Evolutionary conservation across 2,888 invertebrate genomes (phyloP), one percentile per base, ranked within the genome.

Genomic region (Poecilus cupreus): DNA sequence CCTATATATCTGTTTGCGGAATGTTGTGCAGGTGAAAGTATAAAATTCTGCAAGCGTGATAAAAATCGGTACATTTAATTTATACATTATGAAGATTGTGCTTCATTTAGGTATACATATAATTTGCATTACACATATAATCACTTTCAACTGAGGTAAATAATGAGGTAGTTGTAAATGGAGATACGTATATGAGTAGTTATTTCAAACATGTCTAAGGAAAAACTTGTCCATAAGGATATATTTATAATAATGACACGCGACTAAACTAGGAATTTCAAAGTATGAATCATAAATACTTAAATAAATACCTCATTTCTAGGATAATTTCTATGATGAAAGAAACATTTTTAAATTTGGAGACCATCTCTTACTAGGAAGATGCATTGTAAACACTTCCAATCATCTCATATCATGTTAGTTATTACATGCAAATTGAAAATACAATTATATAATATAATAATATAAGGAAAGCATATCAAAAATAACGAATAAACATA

Each of bases 181-280:
- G 10, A 37, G 16, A 26, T 16, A 64, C 64, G 13, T n/a, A 16
- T 26, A 64, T 64, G 32, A 64, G 32, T 24, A 22, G n/a, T 49
- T 51, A 18, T 37, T 75, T 54, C 11, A 75, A 54, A 46, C 24
- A 26, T 60, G 26, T 60, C 13, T 24, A 3, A 2, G 4, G 32
- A 68, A 68, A 68, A 68, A 68, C 16, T 68, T 18, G 64, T 18
- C 18, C n/a, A 22, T 20, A 68, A 16, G 64, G 18, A 13, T 68
- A 32, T 68, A 68, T 32, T 68, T 68, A 68, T 32, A 37, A 37
- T 32, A 16, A 32, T 32, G 64, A 68, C 64, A 68, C 64, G 64
- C 37, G 64, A 68, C 64, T 37, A 20, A 37, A 37, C 2, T 13
- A 68, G 18, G 64, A 68, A 32, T 16, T 37, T 68, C 32, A 32